These are phyloP conservation scores for Hoplias malabaricus DNA, from an alignment of 2,113 vertebrate species.

Conservation along the genomic window DNA sequence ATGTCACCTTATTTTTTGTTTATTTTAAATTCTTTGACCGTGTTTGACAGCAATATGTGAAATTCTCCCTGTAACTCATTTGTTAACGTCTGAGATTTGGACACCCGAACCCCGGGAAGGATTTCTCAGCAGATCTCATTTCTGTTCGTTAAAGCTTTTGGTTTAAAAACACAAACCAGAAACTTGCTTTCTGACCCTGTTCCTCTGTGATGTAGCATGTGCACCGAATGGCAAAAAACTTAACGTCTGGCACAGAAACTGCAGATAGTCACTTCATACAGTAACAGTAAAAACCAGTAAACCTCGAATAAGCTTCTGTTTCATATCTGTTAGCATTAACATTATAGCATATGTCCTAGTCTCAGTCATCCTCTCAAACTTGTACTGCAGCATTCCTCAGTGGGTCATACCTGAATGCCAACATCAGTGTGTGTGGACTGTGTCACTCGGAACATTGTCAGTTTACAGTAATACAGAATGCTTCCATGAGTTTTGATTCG, in stretches of 20 bases:
- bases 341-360: not conserved
- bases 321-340: not conserved
- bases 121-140: not conserved
- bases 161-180: not conserved
- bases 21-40: not conserved
- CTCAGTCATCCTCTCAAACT: not conserved
- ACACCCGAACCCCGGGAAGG: not conserved
- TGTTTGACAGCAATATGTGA: not conserved
- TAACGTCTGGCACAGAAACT: no score
- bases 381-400: slow-evolving; percentile 31
- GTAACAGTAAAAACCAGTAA: not conserved
- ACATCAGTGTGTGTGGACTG: not conserved
- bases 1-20: not conserved
- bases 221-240: no score
- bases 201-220: no score
- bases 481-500: not conserved
- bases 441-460: no score
- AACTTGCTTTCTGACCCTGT: not conserved
- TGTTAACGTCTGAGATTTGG: not conserved
- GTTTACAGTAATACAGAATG: not conserved
- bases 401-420: not conserved
- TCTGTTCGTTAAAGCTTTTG: not conserved
- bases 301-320: not conserved
- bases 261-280: not conserved
- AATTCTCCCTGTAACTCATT: not conserved